Evolutionary conservation across 1,140 invertebrate genomes (phyloP).

Genomic region (Pristionchus pacificus): DNA sequence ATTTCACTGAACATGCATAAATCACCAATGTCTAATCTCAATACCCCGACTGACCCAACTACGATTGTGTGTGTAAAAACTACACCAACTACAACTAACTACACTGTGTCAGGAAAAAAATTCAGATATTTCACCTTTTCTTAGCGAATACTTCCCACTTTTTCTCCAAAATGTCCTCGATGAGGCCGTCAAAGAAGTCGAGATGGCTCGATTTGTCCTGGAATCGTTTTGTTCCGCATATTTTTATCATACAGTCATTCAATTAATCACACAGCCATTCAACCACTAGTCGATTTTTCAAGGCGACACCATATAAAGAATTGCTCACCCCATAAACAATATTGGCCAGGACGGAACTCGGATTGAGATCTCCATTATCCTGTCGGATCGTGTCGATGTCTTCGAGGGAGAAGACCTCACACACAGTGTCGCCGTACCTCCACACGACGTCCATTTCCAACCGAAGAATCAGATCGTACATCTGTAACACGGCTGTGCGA

Average conservation of each 20-base stretch:
- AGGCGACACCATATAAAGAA: slow-evolving; percentile 11
- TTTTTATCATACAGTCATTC: slow-evolving; percentile 5
- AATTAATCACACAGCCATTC: background rate
- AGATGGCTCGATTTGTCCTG: slow-evolving; percentile 88
- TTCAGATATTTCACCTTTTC: too few relatives aligned
- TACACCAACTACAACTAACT: too few relatives aligned
- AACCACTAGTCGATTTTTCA: background rate
- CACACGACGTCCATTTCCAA: slow-evolving; percentile 59
- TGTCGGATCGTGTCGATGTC: slow-evolving; percentile 91
- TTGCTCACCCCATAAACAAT: slow-evolving; percentile 86
- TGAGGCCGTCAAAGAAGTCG: slow-evolving; percentile 85
- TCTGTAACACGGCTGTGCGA: slow-evolving; percentile 88
- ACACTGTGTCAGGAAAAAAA: too few relatives aligned
- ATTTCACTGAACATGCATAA: too few relatives aligned
- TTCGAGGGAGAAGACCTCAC: slow-evolving; percentile 86
- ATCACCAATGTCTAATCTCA: too few relatives aligned
- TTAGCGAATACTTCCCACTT: slow-evolving; percentile 97
- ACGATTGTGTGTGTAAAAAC: too few relatives aligned
- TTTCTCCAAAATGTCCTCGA: slow-evolving; percentile 87
- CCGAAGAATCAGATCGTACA: slow-evolving; percentile 67
- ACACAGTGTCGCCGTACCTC: slow-evolving; percentile 76
- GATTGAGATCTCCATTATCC: slow-evolving; percentile 80
- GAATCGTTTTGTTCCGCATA: slow-evolving; percentile 16
- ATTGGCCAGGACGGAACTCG: slow-evolving; percentile 84
- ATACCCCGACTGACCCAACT: too few relatives aligned